Conservation (phyloP, 2,797 vertebrate species). For the Tadarida brasiliensis region DNA sequence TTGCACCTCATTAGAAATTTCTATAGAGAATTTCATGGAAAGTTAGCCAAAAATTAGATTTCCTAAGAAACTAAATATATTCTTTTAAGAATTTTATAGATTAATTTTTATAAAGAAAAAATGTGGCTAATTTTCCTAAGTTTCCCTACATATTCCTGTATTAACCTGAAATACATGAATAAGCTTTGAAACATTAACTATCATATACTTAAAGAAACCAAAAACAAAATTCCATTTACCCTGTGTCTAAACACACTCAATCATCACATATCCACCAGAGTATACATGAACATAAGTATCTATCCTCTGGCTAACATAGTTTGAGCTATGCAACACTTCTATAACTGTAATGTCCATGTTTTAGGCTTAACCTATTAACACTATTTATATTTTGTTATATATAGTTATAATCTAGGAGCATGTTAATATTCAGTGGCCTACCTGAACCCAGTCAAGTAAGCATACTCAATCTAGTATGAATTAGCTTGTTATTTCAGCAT, state of each 20-base stretch:
- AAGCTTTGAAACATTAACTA: background rate
- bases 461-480: background rate
- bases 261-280: background rate
- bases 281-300: background rate
- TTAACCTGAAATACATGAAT: slow-evolving; percentile 30
- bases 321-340: background rate
- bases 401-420: background rate
- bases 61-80: slow-evolving; percentile 50
- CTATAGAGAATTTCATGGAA: background rate
- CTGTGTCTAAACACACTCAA: slow-evolving; percentile 20
- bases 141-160: background rate
- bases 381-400: slow-evolving; percentile 33
- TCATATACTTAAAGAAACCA: background rate
- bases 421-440: background rate
- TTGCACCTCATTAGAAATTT: background rate
- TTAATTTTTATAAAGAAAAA: slow-evolving; percentile 35
- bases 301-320: background rate
- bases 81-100: slow-evolving; percentile 25
- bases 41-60: slow-evolving; percentile 20
- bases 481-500: background rate
- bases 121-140: background rate
- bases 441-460: background rate
- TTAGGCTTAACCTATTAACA: background rate
- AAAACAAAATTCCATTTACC: background rate
- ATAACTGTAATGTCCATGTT: background rate